Conservation (phyloP, 2,797 vertebrate species). For the Psittacula echo region DNA sequence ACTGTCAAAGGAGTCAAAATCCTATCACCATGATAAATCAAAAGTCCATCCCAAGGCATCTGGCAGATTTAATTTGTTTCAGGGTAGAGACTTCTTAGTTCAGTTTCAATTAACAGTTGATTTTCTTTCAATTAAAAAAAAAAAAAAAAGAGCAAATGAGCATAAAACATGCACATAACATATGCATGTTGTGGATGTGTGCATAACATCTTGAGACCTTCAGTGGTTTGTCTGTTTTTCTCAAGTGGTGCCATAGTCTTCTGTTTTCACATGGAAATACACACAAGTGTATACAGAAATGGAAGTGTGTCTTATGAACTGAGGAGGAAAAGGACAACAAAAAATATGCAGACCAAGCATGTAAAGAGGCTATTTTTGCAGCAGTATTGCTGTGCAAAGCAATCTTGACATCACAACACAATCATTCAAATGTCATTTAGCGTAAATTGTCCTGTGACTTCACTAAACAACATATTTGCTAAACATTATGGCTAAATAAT, state of each 20-base stretch:
- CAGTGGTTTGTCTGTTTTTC: not conserved
- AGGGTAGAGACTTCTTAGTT: not conserved
- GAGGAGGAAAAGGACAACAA: not conserved
- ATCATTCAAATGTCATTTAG: not conserved
- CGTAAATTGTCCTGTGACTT: not conserved
- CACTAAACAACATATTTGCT: not conserved
- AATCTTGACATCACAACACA: not conserved
- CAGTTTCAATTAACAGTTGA: constrained; percentile 18
- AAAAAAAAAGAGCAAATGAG: not conserved
- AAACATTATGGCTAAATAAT: constrained; percentile 12
- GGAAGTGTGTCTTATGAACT: not conserved
- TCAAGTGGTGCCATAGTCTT: not conserved
- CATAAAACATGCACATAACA: not conserved
- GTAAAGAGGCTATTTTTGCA: not conserved
- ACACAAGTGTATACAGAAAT: not conserved
- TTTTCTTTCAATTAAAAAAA: not conserved
- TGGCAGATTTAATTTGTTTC: not conserved
- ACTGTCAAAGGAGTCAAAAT: not conserved
- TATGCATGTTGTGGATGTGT: not conserved
- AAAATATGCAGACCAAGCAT: not conserved
- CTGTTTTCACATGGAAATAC: not conserved
- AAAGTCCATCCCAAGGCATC: not conserved
- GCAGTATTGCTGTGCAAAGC: not conserved
- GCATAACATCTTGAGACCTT: not conserved
- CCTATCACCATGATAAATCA: not conserved